A percentile compares a stretch with the other conserved stretches of the same genome.
Conservation (phyloP, 1,140 invertebrate genomes). For the Pogonomyrmex barbatus region DNA sequence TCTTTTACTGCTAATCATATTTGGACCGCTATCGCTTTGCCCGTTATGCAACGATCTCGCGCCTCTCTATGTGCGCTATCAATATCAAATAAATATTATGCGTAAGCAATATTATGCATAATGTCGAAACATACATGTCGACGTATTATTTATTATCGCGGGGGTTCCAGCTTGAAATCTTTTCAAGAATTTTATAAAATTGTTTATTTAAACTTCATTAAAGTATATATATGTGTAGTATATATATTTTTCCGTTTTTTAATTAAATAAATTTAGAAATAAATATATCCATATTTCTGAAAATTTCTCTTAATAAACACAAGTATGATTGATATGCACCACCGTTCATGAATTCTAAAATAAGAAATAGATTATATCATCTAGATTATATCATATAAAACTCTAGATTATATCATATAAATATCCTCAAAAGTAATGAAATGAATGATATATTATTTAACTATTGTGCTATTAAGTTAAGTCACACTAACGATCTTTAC, state of each 20-base stretch:
- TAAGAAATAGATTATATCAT: not conserved
- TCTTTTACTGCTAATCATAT: conserved; percentile 62
- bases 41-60: conserved; percentile 42
- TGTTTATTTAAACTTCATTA: not conserved
- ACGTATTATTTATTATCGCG: conserved; percentile 12
- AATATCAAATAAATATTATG: conserved; percentile 51
- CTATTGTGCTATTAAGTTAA: not conserved
- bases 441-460: not conserved
- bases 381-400: not conserved
- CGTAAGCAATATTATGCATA: conserved; percentile 56
- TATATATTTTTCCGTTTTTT: not conserved
- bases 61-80: conserved; percentile 14
- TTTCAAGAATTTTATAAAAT: not conserved
- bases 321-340: conserved; percentile 4
- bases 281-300: not conserved
- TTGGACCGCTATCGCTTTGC: conserved; percentile 39
- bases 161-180: not conserved
- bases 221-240: not conserved
- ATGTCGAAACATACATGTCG: conserved; percentile 19
- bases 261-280: not conserved
- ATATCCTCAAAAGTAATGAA: not conserved
- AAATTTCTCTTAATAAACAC: conserved; percentile 1
- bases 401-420: not conserved
- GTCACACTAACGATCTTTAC: not conserved
- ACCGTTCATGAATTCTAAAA: not conserved